These are phyloP conservation scores for Dolichopus griseipennis DNA, from an alignment of 2,888 invertebrate species.

Conservation along the genomic window DNA sequence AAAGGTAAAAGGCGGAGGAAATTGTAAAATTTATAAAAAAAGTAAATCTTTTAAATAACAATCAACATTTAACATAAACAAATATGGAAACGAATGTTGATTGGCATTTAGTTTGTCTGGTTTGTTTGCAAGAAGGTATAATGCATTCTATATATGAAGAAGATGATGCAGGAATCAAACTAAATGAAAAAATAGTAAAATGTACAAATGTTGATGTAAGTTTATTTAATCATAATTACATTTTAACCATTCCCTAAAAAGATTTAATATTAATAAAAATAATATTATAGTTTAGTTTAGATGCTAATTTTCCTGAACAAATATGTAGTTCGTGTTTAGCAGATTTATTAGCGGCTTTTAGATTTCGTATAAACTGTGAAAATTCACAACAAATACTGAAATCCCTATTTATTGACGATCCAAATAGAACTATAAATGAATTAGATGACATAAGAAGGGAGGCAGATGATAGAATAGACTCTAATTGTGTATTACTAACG, in stretches of 20 bases:
- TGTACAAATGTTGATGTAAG: slow-evolving; percentile 28
- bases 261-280: neutral
- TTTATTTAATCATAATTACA: slow-evolving; percentile 1
- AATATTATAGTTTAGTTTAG: slow-evolving; percentile 26
- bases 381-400: slow-evolving; percentile 35
- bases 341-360: slow-evolving; percentile 36
- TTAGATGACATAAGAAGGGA: neutral
- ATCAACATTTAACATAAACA: neutral
- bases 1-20: too few relatives aligned
- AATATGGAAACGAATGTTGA: slow-evolving; percentile 25
- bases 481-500: slow-evolving; percentile 14
- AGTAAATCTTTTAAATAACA: too few relatives aligned
- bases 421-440: slow-evolving; percentile 22
- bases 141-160: slow-evolving; percentile 32
- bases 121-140: slow-evolving; percentile 36
- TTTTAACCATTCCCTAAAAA: slow-evolving; percentile 9
- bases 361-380: slow-evolving; percentile 38
- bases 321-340: slow-evolving; percentile 35
- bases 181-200: slow-evolving; percentile 37
- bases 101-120: slow-evolving; percentile 36
- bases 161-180: slow-evolving; percentile 30
- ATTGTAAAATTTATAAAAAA: too few relatives aligned
- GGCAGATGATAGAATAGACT: neutral
- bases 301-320: slow-evolving; percentile 33
- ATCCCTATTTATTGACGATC: slow-evolving; percentile 24